These are phyloP conservation scores for Halcyon leucocephala DNA, from an alignment of 2,797 vertebrate genomes.

Conservation along the genomic window DNA sequence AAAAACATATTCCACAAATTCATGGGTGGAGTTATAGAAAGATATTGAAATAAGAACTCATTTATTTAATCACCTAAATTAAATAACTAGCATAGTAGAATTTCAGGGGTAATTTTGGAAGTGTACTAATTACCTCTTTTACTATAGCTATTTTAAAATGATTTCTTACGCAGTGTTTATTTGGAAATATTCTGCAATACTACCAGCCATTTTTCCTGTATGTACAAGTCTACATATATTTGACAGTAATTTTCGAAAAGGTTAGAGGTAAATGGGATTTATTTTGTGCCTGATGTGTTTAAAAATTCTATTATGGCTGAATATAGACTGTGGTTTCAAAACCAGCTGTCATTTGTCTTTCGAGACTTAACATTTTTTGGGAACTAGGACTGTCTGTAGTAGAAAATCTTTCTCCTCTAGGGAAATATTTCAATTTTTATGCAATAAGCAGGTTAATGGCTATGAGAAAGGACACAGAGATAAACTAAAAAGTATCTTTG, in stretches of 20 bases:
- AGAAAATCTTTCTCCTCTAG: not conserved
- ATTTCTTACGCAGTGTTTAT: not conserved
- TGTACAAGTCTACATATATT: not conserved
- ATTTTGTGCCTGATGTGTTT: not conserved
- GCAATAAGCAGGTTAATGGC: not conserved
- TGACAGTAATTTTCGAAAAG: not conserved
- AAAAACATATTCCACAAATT: not conserved
- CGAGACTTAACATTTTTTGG: not conserved
- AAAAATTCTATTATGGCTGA: not conserved
- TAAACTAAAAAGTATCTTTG: not conserved
- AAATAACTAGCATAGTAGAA: not conserved
- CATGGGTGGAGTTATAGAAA: not conserved
- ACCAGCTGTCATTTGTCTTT: not conserved
- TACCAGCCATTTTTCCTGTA: not conserved
- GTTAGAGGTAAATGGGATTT: not conserved
- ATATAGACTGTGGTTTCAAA: not conserved
- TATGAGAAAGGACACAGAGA: not conserved
- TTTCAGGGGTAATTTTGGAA: not conserved
- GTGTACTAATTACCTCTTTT: not conserved
- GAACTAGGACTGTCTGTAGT: not conserved
- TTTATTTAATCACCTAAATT: constrained; percentile 9
- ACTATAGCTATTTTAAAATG: not conserved
- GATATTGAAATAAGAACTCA: not conserved
- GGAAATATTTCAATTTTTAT: not conserved
- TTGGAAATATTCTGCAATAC: not conserved